These are phyloP conservation scores for Tringa solitaria DNA, from an alignment of 2,113 vertebrate genomes.

Conservation along the genomic window DNA sequence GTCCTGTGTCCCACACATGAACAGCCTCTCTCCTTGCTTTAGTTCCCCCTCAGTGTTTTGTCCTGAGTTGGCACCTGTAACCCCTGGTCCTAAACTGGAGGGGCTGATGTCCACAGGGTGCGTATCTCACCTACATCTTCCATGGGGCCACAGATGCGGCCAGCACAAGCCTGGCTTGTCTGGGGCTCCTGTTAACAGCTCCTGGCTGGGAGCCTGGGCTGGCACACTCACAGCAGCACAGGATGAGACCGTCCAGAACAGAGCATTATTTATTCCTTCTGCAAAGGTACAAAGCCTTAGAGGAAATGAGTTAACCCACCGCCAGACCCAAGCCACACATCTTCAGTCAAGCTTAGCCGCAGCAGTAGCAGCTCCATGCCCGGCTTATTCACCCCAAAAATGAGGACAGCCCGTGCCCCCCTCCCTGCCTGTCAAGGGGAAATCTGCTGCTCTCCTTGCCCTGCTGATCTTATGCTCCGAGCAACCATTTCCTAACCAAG, in stretches of 20 bases:
- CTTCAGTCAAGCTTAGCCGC: not conserved
- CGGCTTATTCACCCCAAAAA: not conserved
- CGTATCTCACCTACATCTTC: rapidly evolving
- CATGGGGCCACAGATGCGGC: rapidly evolving
- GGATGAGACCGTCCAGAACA: not conserved
- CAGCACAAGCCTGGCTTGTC: not conserved
- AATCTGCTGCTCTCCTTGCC: not conserved
- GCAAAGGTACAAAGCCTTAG: not conserved
- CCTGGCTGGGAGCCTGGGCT: not conserved
- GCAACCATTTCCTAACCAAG: not conserved
- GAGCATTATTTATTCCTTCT: not conserved
- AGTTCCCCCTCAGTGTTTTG: not conserved
- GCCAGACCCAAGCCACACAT: not conserved
- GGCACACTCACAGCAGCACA: rapidly evolving
- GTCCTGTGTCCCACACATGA: not conserved
- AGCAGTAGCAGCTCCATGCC: not conserved
- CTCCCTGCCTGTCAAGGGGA: not conserved
- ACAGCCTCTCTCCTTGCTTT: not conserved
- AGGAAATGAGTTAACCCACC: not conserved
- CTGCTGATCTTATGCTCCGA: not conserved
- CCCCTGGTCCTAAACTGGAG: not conserved
- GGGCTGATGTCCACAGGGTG: not conserved
- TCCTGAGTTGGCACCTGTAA: not conserved
- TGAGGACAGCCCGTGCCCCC: rapidly evolving
- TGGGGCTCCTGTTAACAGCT: not conserved